These are phyloP conservation scores for Pempheris klunzingeri DNA, from an alignment of 2,797 vertebrate genomes.

Conservation along the genomic window DNA sequence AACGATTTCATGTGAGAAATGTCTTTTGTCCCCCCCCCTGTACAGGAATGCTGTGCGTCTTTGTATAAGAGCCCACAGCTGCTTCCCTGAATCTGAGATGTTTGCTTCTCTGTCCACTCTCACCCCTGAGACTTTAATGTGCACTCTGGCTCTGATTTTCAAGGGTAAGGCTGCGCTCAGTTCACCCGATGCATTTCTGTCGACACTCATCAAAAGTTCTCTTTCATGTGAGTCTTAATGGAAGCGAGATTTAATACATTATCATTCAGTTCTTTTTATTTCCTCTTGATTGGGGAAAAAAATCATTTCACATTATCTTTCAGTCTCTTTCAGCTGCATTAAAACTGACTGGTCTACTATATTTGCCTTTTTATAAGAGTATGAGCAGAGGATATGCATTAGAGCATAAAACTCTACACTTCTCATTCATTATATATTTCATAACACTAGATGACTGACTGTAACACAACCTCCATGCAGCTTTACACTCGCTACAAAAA, in stretches of 20 bases:
- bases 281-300: background rate
- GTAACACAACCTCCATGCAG: background rate
- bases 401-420: background rate
- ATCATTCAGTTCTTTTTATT: constrained; percentile 8
- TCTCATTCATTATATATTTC: background rate
- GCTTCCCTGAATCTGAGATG: constrained; percentile 86
- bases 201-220: constrained; percentile 16
- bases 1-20: constrained; percentile 21
- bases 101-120: constrained; percentile 82
- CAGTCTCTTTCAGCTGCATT: background rate
- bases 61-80: constrained; percentile 80
- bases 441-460: constrained; percentile 6
- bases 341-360: background rate
- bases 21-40: background rate
- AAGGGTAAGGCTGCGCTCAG: constrained; percentile 84
- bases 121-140: constrained; percentile 80
- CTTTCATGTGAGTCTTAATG: constrained; percentile 29
- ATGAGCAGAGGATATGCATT: constrained; percentile 1
- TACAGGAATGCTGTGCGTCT: constrained; percentile 90
- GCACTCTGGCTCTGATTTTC: constrained; percentile 88
- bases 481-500: background rate
- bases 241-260: constrained; percentile 10
- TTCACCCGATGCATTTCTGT: background rate
- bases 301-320: constrained; percentile 25
- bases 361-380: background rate